Base-by-base conservation (phyloP, 2,113 vertebrate species). In the Felis chaus region DNA sequence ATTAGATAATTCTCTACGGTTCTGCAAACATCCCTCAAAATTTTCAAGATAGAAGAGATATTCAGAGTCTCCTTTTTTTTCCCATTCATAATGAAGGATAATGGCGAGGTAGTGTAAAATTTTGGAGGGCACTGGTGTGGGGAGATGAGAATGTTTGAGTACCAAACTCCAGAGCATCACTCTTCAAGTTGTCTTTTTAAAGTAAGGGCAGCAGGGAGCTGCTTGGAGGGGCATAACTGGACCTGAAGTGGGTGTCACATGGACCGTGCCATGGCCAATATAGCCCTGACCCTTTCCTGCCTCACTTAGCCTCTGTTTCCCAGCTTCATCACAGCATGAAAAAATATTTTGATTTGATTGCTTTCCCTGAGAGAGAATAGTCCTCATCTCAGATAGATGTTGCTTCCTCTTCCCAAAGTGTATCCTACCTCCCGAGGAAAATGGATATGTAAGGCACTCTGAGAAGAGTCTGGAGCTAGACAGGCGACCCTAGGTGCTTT, bases 21-120 rank as follows among this genome's bases (percentile, higher is more conserved):
- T 97, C 94, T 96, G 89, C 89, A 98, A 98, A 97, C 97, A 97
- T 92, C 97, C 84, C 27, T 98, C 97, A 95, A 96, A 95, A 84
- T 96, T 84, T 33, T 16, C 97, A 96, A 95, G 96, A 97, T 97
- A 97, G 73, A 97, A 97, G 96, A 97, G 97, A 90, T 97, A 97
- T 55, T 93, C 76, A 97, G 89, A 98, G 81, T 78, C 41, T 55
- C 98, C 97, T 86, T 85, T 66, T 66, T 88, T 45, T 66, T 36
- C 39, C 7, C 39, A 18, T 48, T 95, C 95, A 89, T 96, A 0
- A 48, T 29, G 41, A 86, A 0, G 50, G 0, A 53, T 86, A 31
- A 95, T 96, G 97, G 97, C 95, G 76, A 3, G 2, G 27, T 0
- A 96, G 94, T 98, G 95, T 98, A 61, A 1, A 68, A 36, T 0